Conservation (phyloP, 2,797 vertebrate genomes). For the Lepus townsendii region DNA sequence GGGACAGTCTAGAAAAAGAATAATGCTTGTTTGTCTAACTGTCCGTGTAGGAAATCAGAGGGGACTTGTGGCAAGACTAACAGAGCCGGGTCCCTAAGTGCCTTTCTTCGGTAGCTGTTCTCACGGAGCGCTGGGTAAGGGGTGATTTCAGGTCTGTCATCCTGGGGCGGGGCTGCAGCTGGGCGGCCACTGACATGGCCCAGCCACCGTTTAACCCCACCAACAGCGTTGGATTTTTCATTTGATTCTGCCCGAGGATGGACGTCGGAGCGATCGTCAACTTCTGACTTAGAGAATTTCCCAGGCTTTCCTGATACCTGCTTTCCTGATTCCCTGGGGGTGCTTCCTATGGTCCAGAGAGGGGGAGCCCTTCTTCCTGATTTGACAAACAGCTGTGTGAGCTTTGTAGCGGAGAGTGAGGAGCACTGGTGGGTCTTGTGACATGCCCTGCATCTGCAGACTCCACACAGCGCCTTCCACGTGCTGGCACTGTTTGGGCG, state of each 20-base stretch:
- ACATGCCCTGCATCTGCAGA: conserved; percentile 10
- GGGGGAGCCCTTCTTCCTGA: conserved; percentile 45
- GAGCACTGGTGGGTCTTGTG: conserved; percentile 1
- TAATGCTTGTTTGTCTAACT: neutral
- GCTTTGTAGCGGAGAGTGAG: neutral
- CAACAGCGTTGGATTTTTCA: conserved; percentile 10
- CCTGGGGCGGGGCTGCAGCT: neutral
- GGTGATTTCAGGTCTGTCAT: neutral
- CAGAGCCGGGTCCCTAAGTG: neutral
- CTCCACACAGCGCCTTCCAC: neutral
- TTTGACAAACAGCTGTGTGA: neutral
- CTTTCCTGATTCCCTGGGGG: neutral
- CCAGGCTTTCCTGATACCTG: neutral
- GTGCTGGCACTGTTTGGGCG: neutral
- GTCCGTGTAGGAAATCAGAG: conserved; percentile 49
- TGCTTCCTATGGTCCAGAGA: neutral
- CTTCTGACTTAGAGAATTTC: conserved; percentile 19
- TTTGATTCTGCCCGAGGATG: conserved; percentile 9
- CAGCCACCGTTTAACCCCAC: neutral
- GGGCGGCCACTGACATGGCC: neutral
- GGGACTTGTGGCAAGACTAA: conserved; percentile 3
- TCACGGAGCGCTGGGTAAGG: neutral
- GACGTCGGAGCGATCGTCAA: neutral
- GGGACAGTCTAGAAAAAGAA: conserved; percentile 1
- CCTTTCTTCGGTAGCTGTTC: conserved; percentile 6